Percentiles rank a stretch among this genome's conserved stretches.
These are phyloP conservation scores for Eubasilissa regina DNA, from an alignment of 1,140 invertebrate genomes.

Conservation along the genomic window DNA sequence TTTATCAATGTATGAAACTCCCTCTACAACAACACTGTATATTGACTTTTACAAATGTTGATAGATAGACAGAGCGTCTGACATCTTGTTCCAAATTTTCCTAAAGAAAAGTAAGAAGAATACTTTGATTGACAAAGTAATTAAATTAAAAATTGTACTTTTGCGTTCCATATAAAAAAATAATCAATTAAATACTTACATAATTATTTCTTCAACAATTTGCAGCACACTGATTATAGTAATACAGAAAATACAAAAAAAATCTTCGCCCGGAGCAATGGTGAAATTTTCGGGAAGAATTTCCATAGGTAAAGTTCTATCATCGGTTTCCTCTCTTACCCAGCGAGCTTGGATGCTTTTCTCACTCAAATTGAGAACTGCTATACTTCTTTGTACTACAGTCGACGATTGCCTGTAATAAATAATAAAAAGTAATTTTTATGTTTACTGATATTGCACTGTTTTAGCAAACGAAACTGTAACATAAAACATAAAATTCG, in stretches of 20 bases:
- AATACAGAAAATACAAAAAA: background rate
- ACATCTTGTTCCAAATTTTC: too few relatives aligned
- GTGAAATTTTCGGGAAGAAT: conserved; percentile 21
- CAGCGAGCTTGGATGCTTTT: background rate
- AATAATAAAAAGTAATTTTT: background rate
- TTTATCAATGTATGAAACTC: too few relatives aligned
- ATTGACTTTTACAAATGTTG: too few relatives aligned
- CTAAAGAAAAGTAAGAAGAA: too few relatives aligned
- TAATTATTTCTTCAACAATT: background rate
- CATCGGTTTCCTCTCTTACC: background rate
- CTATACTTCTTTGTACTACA: conserved; percentile 8
- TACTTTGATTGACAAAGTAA: background rate
- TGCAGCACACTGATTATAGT: background rate
- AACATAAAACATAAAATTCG: too few relatives aligned
- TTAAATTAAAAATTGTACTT: background rate
- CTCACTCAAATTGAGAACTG: conserved; percentile 18
- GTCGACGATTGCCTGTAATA: background rate
- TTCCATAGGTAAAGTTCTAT: background rate
- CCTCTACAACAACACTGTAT: too few relatives aligned
- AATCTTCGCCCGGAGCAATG: background rate
- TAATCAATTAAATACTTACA: background rate
- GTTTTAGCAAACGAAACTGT: too few relatives aligned
- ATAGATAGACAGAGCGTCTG: too few relatives aligned
- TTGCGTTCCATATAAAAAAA: background rate
- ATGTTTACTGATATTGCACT: background rate